Evolutionary conservation across 2,888 invertebrate genomes (phyloP).

Genomic region (Calameuta filiformis): DNA sequence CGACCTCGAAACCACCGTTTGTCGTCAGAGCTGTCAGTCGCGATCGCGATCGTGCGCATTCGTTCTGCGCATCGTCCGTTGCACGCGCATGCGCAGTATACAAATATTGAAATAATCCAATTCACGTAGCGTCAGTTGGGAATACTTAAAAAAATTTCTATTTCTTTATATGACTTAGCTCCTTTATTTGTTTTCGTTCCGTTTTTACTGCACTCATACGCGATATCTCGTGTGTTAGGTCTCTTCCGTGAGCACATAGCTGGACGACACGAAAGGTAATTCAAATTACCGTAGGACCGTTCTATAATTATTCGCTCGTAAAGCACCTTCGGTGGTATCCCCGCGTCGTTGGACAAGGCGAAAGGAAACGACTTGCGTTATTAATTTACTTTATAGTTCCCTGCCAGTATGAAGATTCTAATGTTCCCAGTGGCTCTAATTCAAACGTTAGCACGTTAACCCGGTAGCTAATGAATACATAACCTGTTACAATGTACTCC

Average conservation of each 20-base stretch:
- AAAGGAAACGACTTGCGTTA: constrained; percentile 38
- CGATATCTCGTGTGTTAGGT: background rate
- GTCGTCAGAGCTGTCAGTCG: background rate
- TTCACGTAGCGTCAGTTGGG: too few species aligned
- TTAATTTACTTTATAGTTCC: constrained; percentile 23
- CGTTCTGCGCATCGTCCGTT: too few species aligned
- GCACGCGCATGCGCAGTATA: too few species aligned
- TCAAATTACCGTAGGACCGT: constrained; percentile 7
- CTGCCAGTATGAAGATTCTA: background rate
- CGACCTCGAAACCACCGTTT: background rate
- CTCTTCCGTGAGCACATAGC: background rate
- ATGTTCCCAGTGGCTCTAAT: background rate
- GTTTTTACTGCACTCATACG: background rate
- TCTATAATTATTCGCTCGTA: constrained; percentile 46
- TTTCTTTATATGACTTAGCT: background rate
- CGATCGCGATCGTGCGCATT: background rate
- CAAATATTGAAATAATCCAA: too few species aligned
- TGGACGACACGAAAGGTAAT: background rate
- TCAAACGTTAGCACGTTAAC: too few species aligned
- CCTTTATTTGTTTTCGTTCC: background rate
- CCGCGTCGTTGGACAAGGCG: constrained; percentile 12
- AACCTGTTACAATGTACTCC: background rate
- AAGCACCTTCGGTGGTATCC: constrained; percentile 22
- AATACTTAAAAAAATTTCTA: too few species aligned
- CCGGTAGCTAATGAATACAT: too few species aligned